phyloP scores from a whole-genome alignment of 2,113 vertebrate species.

The Terrapene triunguis region DNA sequence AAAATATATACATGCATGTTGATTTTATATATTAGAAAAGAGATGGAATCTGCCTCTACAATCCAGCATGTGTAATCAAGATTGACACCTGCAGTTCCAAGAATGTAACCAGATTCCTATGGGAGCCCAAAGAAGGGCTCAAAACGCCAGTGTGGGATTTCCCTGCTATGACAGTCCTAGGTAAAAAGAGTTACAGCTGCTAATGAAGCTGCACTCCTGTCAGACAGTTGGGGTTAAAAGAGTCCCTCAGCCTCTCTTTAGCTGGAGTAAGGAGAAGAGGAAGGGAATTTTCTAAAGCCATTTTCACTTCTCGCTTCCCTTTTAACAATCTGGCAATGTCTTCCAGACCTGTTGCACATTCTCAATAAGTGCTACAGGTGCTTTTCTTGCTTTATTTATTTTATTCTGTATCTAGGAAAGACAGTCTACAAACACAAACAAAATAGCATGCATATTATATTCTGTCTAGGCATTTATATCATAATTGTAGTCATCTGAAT shows the following conservation, averaged over 20 bases:
- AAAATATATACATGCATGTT: neutral
- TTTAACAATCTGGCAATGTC: neutral
- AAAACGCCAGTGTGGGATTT: constrained; percentile 25
- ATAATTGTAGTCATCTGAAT: neutral
- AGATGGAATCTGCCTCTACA: neutral
- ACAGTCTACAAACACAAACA: rapidly evolving
- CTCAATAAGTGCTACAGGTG: neutral
- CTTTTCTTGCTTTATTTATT: neutral
- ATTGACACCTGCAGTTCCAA: neutral
- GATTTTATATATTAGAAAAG: neutral
- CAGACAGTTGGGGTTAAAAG: neutral
- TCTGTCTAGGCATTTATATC: no score
- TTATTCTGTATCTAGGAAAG: neutral
- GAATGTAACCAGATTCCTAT: neutral
- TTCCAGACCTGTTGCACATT: neutral
- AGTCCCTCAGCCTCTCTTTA: neutral
- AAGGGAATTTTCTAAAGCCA: neutral
- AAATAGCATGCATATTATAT: neutral
- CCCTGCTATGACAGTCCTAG: neutral
- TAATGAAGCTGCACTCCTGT: neutral
- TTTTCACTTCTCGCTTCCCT: neutral
- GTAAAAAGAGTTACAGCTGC: neutral
- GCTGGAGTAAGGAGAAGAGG: neutral
- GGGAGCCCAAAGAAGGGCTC: neutral
- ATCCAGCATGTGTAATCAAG: neutral